Percentiles rank a stretch among this genome's conserved stretches.
phyloP scores from a whole-genome alignment of 2,797 vertebrate species.

The Myotis myotis region DNA sequence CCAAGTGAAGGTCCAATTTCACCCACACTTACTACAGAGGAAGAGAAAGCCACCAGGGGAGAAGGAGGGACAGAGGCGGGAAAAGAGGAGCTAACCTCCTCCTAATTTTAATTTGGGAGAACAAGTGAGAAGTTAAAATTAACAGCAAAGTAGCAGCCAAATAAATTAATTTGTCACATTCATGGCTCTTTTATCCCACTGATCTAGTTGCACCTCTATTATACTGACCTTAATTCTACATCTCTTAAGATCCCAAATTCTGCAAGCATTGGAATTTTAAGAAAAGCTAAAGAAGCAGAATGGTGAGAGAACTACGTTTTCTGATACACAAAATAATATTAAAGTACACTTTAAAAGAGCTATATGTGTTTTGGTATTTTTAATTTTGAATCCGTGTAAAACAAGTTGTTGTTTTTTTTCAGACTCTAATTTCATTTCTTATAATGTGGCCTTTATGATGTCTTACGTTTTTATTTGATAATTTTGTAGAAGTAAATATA shows the following conservation, averaged over 20 bases:
- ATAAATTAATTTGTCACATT: background rate
- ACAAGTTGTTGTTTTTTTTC: background rate
- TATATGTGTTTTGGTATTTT: background rate
- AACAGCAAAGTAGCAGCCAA: background rate
- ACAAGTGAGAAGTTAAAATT: background rate
- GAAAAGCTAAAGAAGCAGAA: background rate
- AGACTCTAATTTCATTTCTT: slow-evolving; percentile 27
- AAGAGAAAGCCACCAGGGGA: background rate
- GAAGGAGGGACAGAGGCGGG: background rate
- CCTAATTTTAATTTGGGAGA: background rate
- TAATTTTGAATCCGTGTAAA: background rate
- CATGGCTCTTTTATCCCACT: background rate
- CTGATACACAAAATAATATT: background rate
- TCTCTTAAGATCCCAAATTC: background rate
- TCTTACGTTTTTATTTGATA: background rate
- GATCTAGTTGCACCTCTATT: background rate
- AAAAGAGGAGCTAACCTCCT: background rate
- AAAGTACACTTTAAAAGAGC: background rate
- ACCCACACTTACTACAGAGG: background rate
- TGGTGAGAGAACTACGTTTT: background rate
- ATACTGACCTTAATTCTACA: background rate
- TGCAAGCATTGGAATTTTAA: background rate
- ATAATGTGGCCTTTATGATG: background rate
- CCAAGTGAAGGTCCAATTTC: background rate
- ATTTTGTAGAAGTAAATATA: background rate